Percentiles rank a stretch among this genome's conserved stretches.
phyloP scores from a whole-genome alignment of 1,140 invertebrate species.

The Phymastichus coffea region DNA sequence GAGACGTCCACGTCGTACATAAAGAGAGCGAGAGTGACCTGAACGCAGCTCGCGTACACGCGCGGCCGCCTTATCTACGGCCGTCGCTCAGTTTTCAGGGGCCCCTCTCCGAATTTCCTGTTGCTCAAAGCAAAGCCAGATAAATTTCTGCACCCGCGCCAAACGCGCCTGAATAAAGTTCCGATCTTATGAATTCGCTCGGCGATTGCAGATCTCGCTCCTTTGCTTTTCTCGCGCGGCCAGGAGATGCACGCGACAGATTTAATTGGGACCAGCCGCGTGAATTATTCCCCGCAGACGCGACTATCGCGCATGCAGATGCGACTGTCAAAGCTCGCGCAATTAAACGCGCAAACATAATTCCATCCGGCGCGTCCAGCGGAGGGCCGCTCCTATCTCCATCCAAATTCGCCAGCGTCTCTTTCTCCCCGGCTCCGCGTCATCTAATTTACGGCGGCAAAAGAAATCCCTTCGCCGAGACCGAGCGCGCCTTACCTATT shows the following conservation, averaged over 20 bases:
- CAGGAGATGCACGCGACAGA: not conserved
- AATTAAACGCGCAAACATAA: not conserved
- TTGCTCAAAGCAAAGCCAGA: not conserved
- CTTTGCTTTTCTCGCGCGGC: no score
- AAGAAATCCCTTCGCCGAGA: no score
- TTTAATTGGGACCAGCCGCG: constrained; percentile 15
- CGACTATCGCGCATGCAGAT: not conserved
- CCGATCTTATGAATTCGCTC: constrained; percentile 28
- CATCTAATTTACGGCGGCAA: no score
- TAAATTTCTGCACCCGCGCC: constrained; percentile 12
- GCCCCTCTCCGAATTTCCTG: no score
- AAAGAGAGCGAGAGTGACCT: constrained; percentile 18
- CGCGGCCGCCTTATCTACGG: constrained; percentile 24
- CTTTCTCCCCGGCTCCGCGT: not conserved
- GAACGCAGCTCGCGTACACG: no score
- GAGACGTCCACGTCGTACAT: constrained; percentile 55
- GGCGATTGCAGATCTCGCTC: constrained; percentile 23
- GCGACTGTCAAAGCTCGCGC: constrained; percentile 7
- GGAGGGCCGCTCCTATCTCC: constrained; percentile 1
- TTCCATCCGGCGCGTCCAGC: no score
- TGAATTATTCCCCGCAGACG: no score
- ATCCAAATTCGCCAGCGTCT: not conserved
- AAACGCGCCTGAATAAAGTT: constrained; percentile 25
- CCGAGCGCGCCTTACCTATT: no score
- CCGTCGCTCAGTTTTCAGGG: constrained; percentile 23